phyloP scores from a whole-genome alignment of 2,888 invertebrate species.

The Dryocosmus kuriphilus region DNA sequence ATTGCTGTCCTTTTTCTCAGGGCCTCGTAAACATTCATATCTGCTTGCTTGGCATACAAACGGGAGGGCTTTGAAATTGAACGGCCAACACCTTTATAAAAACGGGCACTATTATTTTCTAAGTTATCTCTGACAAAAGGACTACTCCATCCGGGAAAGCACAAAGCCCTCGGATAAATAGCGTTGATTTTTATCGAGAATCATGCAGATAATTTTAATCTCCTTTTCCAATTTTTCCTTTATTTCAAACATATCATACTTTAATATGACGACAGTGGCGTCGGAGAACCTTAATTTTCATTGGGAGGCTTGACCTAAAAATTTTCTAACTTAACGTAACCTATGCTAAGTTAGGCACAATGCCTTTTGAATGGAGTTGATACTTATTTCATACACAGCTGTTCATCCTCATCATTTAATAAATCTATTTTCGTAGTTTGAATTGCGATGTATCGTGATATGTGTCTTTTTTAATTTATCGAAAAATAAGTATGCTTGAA shows the following conservation, averaged over 20 bases:
- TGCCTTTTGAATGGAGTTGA: no score
- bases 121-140: slow-evolving; percentile 1
- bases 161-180: background rate
- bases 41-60: slow-evolving; percentile 52
- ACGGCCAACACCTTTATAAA: background rate
- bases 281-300: no score
- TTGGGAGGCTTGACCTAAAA: no score
- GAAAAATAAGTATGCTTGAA: no score
- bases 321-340: no score
- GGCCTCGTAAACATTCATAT: slow-evolving; percentile 62
- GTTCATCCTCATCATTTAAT: no score
- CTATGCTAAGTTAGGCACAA: no score
- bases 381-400: no score
- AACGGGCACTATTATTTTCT: background rate
- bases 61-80: slow-evolving; percentile 11
- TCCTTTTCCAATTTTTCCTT: background rate
- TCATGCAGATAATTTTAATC: background rate
- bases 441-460: no score
- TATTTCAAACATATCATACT: background rate
- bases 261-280: no score
- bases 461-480: no score
- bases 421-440: no score
- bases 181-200: slow-evolving; percentile 7
- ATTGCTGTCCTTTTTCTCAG: slow-evolving; percentile 53
- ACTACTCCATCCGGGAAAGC: background rate